Conservation (phyloP, 1,140 invertebrate genomes). For the Linepithema humile region DNA sequence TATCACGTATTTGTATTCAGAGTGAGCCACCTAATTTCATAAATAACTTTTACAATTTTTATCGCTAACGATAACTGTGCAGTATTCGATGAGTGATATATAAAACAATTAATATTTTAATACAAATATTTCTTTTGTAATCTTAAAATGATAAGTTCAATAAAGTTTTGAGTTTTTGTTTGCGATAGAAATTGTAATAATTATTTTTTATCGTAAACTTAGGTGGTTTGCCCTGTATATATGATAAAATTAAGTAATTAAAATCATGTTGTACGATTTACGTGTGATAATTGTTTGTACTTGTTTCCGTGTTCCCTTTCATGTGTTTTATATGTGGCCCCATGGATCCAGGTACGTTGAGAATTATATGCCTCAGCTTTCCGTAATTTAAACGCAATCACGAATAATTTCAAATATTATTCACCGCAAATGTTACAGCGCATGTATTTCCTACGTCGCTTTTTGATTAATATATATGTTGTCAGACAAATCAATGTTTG, state of each 20-base stretch:
- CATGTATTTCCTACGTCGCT: neutral
- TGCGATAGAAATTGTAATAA: constrained; percentile 10
- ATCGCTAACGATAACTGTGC: neutral
- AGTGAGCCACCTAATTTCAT: constrained; percentile 15
- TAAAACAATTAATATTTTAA: neutral
- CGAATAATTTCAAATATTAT: neutral
- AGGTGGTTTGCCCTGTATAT: constrained; percentile 6
- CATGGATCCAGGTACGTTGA: constrained; percentile 79
- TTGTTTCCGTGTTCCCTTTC: constrained; percentile 72
- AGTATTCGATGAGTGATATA: neutral
- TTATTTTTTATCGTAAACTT: constrained; percentile 12
- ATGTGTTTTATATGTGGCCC: constrained; percentile 76
- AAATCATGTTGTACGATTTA: constrained; percentile 4
- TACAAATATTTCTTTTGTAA: neutral
- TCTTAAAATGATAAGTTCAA: neutral
- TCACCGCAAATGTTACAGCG: neutral
- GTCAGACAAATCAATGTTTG: neutral
- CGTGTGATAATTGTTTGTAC: constrained; percentile 57
- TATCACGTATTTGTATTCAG: constrained; percentile 16
- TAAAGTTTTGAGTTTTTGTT: neutral
- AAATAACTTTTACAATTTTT: constrained; percentile 25
- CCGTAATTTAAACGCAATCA: too few species aligned
- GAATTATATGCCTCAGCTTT: constrained; percentile 56
- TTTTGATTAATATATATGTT: neutral
- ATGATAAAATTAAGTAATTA: constrained; percentile 4